Evolutionary conservation across 2,888 invertebrate species (phyloP).

Genomic region (Clostera curtula): DNA sequence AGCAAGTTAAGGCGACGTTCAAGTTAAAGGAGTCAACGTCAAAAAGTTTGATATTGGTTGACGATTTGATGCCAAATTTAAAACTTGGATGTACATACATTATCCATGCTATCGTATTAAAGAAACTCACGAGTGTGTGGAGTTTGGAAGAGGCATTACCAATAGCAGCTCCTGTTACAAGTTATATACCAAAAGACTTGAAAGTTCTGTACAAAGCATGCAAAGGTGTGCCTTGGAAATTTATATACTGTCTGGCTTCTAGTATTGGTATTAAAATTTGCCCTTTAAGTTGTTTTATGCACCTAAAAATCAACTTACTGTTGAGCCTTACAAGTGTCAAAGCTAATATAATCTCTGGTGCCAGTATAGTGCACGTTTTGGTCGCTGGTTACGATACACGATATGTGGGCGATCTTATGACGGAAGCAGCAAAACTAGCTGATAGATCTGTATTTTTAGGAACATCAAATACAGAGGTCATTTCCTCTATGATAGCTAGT

Average conservation of each 20-base stretch:
- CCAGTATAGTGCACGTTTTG: slow-evolving; percentile 50
- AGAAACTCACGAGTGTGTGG: slow-evolving; percentile 41
- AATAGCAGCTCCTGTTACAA: slow-evolving; percentile 35
- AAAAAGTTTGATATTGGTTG: not conserved
- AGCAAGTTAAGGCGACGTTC: slow-evolving; percentile 45
- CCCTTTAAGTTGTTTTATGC: slow-evolving; percentile 57
- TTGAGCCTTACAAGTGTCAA: slow-evolving; percentile 57
- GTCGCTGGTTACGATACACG: slow-evolving; percentile 48
- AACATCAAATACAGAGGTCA: slow-evolving; percentile 30
- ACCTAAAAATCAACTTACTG: slow-evolving; percentile 53
- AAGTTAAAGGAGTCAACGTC: slow-evolving; percentile 19
- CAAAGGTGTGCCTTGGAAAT: slow-evolving; percentile 50
- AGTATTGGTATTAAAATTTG: slow-evolving; percentile 48
- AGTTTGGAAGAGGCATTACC: slow-evolving; percentile 38
- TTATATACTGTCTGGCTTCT: slow-evolving; percentile 59
- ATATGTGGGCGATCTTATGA: slow-evolving; percentile 47
- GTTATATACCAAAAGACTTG: slow-evolving; percentile 38
- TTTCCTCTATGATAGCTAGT: slow-evolving; percentile 39
- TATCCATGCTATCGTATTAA: slow-evolving; percentile 36
- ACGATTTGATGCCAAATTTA: slow-evolving; percentile 39
- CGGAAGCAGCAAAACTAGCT: slow-evolving; percentile 43
- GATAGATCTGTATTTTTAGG: slow-evolving; percentile 39
- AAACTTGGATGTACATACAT: slow-evolving; percentile 39
- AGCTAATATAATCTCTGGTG: slow-evolving; percentile 36
- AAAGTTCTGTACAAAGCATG: slow-evolving; percentile 40